These are phyloP conservation scores for Lissonota sp. DNA, from an alignment of 2,888 invertebrate genomes.

Conservation along the genomic window DNA sequence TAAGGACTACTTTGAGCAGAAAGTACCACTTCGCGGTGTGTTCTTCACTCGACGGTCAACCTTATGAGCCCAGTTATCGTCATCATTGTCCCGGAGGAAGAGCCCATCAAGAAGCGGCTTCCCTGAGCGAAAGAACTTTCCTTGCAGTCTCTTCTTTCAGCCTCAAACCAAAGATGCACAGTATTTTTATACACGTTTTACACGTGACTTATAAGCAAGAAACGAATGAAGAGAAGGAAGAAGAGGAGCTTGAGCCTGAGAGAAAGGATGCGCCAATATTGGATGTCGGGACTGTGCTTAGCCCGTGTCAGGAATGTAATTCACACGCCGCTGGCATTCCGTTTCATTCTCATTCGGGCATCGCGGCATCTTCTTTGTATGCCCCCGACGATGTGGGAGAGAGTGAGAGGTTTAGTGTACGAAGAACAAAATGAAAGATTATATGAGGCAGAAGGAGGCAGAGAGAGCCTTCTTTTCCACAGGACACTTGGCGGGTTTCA, in stretches of 20 bases:
- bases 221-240: conserved; percentile 60
- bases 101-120: conserved; percentile 4
- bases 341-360: conserved; percentile 74
- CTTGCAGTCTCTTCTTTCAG: conserved; percentile 26
- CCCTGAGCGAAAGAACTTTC: conserved; percentile 10
- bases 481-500: conserved; percentile 25
- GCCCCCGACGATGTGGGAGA: conserved; percentile 66
- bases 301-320: conserved; percentile 82
- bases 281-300: conserved; percentile 78
- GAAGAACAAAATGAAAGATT: too few relatives aligned
- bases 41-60: conserved; percentile 4
- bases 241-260: conserved; percentile 54
- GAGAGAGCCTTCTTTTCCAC: conserved; percentile 47
- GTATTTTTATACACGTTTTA: conserved; percentile 40
- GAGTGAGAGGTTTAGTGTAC: conserved; percentile 60
- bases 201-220: conserved; percentile 9
- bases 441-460: not conserved
- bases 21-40: conserved; percentile 35
- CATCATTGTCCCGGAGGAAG: conserved; percentile 16
- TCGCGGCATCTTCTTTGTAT: conserved; percentile 74
- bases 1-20: conserved; percentile 35
- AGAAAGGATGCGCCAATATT: conserved; percentile 69
- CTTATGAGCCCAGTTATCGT: conserved; percentile 37
- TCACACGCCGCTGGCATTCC: conserved; percentile 81
- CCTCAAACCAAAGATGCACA: conserved; percentile 37